phyloP scores from a whole-genome alignment of 2,113 vertebrate genomes.

The Amphiprion percula region DNA sequence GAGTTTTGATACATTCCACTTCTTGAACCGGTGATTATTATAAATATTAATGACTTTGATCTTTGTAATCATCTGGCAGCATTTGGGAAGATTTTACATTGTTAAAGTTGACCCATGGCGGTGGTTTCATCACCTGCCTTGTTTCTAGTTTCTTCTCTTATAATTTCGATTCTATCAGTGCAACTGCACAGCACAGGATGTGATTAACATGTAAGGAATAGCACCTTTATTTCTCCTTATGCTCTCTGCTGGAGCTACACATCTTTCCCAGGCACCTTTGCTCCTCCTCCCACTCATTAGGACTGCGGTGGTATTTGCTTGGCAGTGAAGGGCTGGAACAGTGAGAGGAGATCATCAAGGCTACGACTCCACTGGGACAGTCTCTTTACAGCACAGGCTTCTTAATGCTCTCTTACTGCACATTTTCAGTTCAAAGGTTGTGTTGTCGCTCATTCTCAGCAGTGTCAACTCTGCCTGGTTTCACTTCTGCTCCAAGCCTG shows the following conservation, averaged over 20 bases:
- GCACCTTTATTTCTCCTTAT: background rate
- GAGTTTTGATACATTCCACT: constrained; percentile 1
- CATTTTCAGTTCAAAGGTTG: background rate
- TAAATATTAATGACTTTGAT: constrained; percentile 10
- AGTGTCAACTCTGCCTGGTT: background rate
- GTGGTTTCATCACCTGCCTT: background rate
- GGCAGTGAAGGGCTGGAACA: background rate
- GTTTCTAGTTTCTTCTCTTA: background rate
- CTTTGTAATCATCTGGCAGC: background rate
- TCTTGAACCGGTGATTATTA: background rate
- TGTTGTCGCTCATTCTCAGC: background rate
- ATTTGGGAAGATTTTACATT: background rate
- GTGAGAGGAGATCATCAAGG: constrained; percentile 13
- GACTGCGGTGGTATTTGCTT: constrained; percentile 13
- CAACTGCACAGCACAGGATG: constrained; percentile 3
- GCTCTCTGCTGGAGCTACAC: constrained; percentile 5
- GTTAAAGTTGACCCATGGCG: background rate
- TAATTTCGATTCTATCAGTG: background rate
- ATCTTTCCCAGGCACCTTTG: constrained; percentile 32
- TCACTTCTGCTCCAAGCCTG: background rate
- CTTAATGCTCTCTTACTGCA: background rate
- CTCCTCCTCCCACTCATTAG: constrained; percentile 35
- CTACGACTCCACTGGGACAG: constrained; percentile 14
- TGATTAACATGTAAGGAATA: constrained; percentile 13
- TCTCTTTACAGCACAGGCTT: background rate